Percentiles rank a stretch among this genome's conserved stretches.
Conservation (phyloP, 2,113 vertebrate species). For the Forbesichthys agassizii region DNA sequence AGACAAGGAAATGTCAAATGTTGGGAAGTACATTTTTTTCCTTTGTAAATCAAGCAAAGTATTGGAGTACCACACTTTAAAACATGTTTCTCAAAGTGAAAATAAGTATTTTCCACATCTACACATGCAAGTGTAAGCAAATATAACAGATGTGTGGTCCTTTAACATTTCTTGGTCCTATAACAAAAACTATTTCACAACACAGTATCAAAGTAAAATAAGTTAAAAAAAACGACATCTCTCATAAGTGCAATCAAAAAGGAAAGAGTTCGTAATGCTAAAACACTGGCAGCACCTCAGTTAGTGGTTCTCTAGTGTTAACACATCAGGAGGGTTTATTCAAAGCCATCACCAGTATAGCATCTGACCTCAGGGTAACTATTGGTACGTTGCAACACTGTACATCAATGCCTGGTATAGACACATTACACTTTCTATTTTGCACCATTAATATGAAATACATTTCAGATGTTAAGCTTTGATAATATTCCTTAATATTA, state of each 20-base stretch:
- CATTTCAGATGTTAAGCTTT: not conserved
- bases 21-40: constrained; percentile 15
- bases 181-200: constrained; percentile 10
- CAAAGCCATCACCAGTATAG: too few relatives aligned
- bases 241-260: constrained; percentile 36
- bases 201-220: constrained; percentile 45
- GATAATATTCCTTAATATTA: constrained; percentile 1
- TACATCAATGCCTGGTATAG: not conserved
- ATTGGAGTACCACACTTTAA: not conserved
- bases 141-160: constrained; percentile 16
- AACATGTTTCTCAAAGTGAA: not conserved
- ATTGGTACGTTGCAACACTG: too few relatives aligned
- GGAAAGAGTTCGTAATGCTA: constrained; percentile 3
- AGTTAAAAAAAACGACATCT: constrained; percentile 15
- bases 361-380: too few relatives aligned
- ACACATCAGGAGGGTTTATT: too few relatives aligned
- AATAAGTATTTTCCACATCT: not conserved
- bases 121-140: not conserved
- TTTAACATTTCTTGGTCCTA: not conserved
- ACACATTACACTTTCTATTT: not conserved
- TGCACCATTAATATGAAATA: not conserved
- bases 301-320: too few relatives aligned
- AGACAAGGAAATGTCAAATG: constrained; percentile 64
- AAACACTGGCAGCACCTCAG: not conserved
- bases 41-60: constrained; percentile 14